Percentiles rank a stretch among this genome's conserved stretches.
Evolutionary conservation across 2,888 invertebrate species (phyloP).

Genomic region (Didymodactylos carnosus): DNA sequence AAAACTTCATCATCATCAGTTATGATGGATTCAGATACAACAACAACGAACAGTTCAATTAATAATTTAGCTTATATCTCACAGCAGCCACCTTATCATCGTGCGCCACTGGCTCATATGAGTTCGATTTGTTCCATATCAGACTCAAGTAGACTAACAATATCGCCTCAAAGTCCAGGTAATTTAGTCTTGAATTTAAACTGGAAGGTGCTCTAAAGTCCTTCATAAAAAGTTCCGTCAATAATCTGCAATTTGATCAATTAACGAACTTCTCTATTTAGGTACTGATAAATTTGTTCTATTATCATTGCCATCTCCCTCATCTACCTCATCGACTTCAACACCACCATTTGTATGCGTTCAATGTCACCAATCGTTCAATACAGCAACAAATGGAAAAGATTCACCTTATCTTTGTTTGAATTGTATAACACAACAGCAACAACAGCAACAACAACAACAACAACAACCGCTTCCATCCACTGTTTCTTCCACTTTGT

Average conservation of each 20-base stretch:
- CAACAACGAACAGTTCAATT: not conserved
- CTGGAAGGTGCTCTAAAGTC: not conserved
- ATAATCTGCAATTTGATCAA: not conserved
- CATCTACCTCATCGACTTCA: not conserved
- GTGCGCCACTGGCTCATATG: constrained; percentile 13
- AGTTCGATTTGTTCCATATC: constrained; percentile 7
- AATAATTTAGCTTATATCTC: too few species aligned
- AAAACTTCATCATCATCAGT: too few species aligned
- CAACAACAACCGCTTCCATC: not conserved
- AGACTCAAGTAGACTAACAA: constrained; percentile 17
- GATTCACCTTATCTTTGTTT: too few species aligned
- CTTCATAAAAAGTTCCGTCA: not conserved
- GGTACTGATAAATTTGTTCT: not conserved
- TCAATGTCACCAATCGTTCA: too few species aligned
- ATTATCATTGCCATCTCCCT: not conserved
- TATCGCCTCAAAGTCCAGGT: constrained; percentile 29
- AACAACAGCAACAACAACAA: too few species aligned
- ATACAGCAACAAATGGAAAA: too few species aligned
- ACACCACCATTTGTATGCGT: not conserved
- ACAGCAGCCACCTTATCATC: too few species aligned
- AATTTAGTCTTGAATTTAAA: not conserved
- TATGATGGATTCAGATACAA: not conserved
- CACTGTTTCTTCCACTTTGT: not conserved
- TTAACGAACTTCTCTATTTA: not conserved
- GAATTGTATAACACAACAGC: too few species aligned